Evolutionary conservation across 1,140 invertebrate species (phyloP).

Genomic region (Manduca sexta): DNA sequence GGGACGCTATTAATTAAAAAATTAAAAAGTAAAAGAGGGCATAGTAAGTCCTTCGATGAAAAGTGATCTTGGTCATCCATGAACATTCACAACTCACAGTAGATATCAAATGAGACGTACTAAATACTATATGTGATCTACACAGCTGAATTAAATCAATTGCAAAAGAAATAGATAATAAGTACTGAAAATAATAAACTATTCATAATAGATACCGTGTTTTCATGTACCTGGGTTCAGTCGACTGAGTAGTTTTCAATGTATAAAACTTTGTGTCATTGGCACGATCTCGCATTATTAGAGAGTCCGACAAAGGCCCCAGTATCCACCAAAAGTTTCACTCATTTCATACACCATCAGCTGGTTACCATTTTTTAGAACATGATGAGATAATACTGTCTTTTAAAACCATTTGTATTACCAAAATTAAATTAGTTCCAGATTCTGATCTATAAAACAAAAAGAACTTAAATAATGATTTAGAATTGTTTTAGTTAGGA

Average conservation of each 20-base stretch:
- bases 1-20: no score
- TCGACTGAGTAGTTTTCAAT: slow-evolving; percentile 25
- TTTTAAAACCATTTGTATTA: slow-evolving; percentile 33
- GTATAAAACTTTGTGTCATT: slow-evolving; percentile 33
- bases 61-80: no score
- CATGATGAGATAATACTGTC: slow-evolving; percentile 27
- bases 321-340: slow-evolving; percentile 56
- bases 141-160: no score
- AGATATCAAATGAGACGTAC: no score
- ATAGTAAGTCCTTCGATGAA: no score
- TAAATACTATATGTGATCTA: no score
- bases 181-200: not conserved
- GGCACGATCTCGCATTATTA: slow-evolving; percentile 13
- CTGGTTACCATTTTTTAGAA: slow-evolving; percentile 23
- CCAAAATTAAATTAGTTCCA: slow-evolving; percentile 49
- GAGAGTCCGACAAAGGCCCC: slow-evolving; percentile 37
- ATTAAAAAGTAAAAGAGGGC: no score
- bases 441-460: slow-evolving; percentile 39
- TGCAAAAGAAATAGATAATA: no score
- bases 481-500: no score
- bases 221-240: not conserved
- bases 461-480: not conserved
- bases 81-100: no score
- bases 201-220: not conserved
- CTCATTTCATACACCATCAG: slow-evolving; percentile 48